Base-by-base conservation (phyloP, 2,113 vertebrate species). In the Anguilla japonica region DNA sequence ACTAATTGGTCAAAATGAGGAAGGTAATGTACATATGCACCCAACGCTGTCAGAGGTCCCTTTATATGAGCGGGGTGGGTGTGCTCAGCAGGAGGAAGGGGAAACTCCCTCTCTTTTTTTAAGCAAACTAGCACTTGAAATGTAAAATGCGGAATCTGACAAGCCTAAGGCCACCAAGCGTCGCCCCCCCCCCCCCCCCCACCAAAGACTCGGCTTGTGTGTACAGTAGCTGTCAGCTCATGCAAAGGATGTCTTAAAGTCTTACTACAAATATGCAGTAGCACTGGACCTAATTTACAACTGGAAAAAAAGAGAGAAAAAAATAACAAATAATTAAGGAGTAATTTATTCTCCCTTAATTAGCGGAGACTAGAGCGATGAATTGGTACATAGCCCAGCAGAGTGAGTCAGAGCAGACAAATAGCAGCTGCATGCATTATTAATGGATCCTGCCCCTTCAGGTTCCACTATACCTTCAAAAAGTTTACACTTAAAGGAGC, bases 1-100 rank as follows among this genome's bases (percentile, higher is more conserved):
- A 89, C 85, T 92, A 92, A 94, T 94, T 94, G 91, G 88, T 92
- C 90, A 92, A 92, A 91, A 91, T 86, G 34, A 87, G 89, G 88
- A 89, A 92, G 89, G 87, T 88, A 88, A 91, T 87, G 90, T 88
- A 89, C 94, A 93, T 88, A 92, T 4, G 71, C 88, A 92, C 87
- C 71, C 88, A 8, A 86, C 89, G 85, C 87, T 89, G 85, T 90
- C 88, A 82, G 46, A 80, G 88, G 81, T 41, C 40, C 79, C 3
- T 80, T 80, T 80, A 41, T 41, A 41, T 18, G 79, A 41, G 40
- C 79, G 41, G 15, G 39, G 79, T 41, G 79, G 79, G 79, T 6
- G 79, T 80, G 14, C 16, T n/a, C n/a, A 16, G 16, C 22, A 39
- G 8, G 75, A 79, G 75, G 75, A 8, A 34, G 39, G 13, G n/a